Base-by-base conservation (phyloP, 2,113 vertebrate genomes). In the sheep (Ovis aries) region DNA sequence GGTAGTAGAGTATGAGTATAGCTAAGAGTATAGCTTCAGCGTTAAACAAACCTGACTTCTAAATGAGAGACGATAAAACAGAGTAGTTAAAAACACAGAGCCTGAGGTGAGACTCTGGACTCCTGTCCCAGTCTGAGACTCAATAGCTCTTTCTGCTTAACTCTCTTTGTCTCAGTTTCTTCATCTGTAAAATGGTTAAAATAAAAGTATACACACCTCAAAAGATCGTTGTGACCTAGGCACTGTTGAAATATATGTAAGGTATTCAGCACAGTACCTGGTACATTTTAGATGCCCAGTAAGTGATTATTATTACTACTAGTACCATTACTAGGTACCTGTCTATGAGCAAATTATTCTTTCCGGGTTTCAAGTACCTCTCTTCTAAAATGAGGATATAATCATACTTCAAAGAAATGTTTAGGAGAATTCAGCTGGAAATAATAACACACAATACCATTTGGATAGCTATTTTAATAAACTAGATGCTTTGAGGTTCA, bases 331-430 rank as follows among this genome's bases (percentile, higher is more conserved):
- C 16, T n/a, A 48, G 25, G 27, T n/a, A 23, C 33, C 33, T 92
- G 23, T 90, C 60, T 88, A 55, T 78, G 45, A 25, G 25, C 21
- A 96, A 91, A 25, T 90, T 85, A 74, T 62, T 94, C 74, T 48
- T 17, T 93, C 50, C 55, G 48, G 77, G 31, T 29, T 81, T 88
- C 14, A 85, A 74, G 52, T 29, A 36, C 19, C 71, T 94, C 43
- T 90, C 64, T 7, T 80, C 6, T 45, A 50, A 88, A 78, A 40
- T 87, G 21, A 86, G 31, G 25, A 10, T 27, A 81, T 64, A 21
- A 94, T 36, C 19, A 11, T 45, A 52, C 29, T 55, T 55, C 55
- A 81, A 92, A 88, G 50, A 67, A 36, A 40, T 57, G 11, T 93
- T 52, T 94, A 50, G 90, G 45, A 95, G 43, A 57, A 59, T 78